Evolutionary conservation across 37 sponge, comb jelly and placozoan species (phyloP), one percentile per base, ranked within the genome.

Genomic region (Ianthella basta): DNA sequence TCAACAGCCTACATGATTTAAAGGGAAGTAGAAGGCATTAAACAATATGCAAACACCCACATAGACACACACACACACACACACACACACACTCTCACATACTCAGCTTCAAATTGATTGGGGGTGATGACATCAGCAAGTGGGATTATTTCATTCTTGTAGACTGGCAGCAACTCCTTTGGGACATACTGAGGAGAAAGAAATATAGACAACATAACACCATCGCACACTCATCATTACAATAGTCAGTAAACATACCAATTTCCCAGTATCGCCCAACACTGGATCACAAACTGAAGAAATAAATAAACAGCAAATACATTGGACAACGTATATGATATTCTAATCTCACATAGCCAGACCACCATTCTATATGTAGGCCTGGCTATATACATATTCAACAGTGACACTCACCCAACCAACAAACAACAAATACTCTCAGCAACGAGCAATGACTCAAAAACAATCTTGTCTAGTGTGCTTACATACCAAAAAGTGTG

Each of bases 221-320:
- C 8, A 6, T 3, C 0, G 2, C 55, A 23, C 55, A 54, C 1
- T 72, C 6, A 72, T 5, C 36, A 37, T 36, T 5, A 33, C 21
- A 32, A 35, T 4, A 61, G 10, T 14, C 2, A 4, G 10, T 5
- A 61, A 61, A n/a, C 89, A 83, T 40, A 96, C 96, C 91, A 95
- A 54, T 61, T 84, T 36, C 44, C 99, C 97, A 86, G 94, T 57
- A 64, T 98, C 99, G 72, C 99, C 99, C 93, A 98, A 57, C 5
- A 98, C 99, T 72, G 99, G 99, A 86, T 98, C 99, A 90, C 99
- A 98, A 15, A 96, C 93, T 92, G 59, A 6, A 54, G 36, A 70
- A 33, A 34, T 32, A 21, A 73, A 72, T 3, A 12, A 15, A 55
- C 20, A 40, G 53, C 24, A 21, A 82, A 27, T 13, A 50, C 23